Percentiles rank a stretch among this genome's conserved stretches.
Conservation (phyloP, 92 coral and sea anemone species). For the Bergia sp. region DNA sequence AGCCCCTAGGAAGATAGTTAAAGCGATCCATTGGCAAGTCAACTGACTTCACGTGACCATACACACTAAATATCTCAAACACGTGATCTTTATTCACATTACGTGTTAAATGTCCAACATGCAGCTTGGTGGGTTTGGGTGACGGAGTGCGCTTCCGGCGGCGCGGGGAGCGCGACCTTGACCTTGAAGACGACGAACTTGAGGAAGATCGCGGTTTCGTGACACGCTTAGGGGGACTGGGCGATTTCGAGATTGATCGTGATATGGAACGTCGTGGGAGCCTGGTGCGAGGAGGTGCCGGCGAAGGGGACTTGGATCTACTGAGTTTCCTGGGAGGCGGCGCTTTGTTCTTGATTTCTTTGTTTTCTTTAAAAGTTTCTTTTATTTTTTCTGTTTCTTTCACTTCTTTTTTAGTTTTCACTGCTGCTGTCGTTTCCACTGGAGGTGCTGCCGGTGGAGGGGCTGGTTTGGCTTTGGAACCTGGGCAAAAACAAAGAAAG, state of each 20-base stretch:
- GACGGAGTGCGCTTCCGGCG: conserved; percentile 94
- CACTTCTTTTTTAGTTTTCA: conserved; percentile 63
- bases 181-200: conserved; percentile 78
- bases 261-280: conserved; percentile 83
- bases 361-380: conserved; percentile 68
- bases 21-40: conserved; percentile 93
- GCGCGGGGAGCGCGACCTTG: conserved; percentile 87
- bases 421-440: conserved; percentile 36
- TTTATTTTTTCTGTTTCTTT: conserved; percentile 78
- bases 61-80: conserved; percentile 92
- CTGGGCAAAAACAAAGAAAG: conserved; percentile 47
- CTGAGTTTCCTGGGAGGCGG: conserved; percentile 80
- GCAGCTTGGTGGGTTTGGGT: conserved; percentile 88
- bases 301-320: conserved; percentile 64
- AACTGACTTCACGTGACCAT: conserved; percentile 90
- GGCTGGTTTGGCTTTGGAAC: conserved; percentile 56
- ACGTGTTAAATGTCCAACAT: conserved; percentile 88
- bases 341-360: conserved; percentile 76
- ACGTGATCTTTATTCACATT: conserved; percentile 97
- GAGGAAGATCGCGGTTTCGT: conserved; percentile 81
- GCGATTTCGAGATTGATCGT: conserved; percentile 78
- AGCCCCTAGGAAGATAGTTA: conserved; percentile 86
- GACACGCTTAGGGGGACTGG: conserved; percentile 67
- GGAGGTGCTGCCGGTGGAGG: conserved; percentile 21
- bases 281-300: conserved; percentile 68